Conservation (phyloP, 2,888 invertebrate species). For the Troilus luridus region DNA sequence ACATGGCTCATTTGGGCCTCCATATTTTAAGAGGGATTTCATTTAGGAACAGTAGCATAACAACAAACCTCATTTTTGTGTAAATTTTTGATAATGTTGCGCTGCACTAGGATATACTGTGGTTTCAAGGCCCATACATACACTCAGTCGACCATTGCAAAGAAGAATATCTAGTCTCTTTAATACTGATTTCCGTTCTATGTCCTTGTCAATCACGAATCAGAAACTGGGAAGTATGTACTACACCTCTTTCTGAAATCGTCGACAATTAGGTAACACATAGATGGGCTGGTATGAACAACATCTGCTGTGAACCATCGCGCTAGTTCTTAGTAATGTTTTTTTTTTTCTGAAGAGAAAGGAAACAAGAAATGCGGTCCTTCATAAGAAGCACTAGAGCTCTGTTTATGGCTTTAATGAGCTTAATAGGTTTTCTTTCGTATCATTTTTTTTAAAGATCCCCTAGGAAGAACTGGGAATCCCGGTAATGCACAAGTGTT, state of each 20-base stretch:
- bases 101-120: too few species aligned
- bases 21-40: too few species aligned
- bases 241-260: not conserved
- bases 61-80: too few species aligned
- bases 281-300: not conserved
- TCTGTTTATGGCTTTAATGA: constrained; percentile 49
- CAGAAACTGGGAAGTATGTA: not conserved
- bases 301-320: not conserved
- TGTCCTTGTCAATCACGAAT: not conserved
- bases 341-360: constrained; percentile 37
- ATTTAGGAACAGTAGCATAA: too few species aligned
- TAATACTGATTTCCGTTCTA: not conserved
- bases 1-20: too few species aligned
- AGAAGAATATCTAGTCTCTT: not conserved
- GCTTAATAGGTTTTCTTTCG: constrained; percentile 32
- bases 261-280: not conserved
- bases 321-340: constrained; percentile 37
- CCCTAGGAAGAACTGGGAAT: not conserved
- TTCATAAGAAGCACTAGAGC: not conserved
- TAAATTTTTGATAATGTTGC: too few species aligned
- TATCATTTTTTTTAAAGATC: constrained; percentile 9
- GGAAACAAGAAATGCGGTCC: constrained; percentile 45
- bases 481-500: not conserved
- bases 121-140: too few species aligned
- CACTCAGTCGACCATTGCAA: not conserved